These are phyloP conservation scores for Sarcophaga carnaria DNA, from an alignment of 2,888 invertebrate species.

Conservation along the genomic window DNA sequence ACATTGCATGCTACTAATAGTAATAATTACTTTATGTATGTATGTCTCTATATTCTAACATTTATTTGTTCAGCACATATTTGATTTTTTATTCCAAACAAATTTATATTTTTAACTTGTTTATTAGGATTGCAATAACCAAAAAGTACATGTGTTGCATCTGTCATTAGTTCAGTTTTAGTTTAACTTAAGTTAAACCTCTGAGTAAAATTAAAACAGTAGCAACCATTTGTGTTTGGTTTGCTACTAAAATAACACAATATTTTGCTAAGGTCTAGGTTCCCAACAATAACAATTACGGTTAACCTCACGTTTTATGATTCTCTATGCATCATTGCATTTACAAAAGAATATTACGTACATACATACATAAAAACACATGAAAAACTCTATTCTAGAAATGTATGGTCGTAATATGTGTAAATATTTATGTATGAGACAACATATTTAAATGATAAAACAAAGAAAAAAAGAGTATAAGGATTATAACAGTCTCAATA, in stretches of 20 bases:
- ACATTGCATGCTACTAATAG: too few relatives aligned
- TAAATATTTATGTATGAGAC: constrained; percentile 6
- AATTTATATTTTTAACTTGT: too few relatives aligned
- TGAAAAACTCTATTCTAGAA: constrained; percentile 32
- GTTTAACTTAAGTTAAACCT: constrained; percentile 11
- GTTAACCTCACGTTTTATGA: constrained; percentile 69
- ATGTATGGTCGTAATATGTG: constrained; percentile 6
- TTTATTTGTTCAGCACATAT: too few relatives aligned
- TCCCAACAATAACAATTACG: constrained; percentile 68
- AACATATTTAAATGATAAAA: constrained; percentile 28
- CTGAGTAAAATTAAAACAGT: constrained; percentile 59
- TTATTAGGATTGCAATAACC: too few relatives aligned
- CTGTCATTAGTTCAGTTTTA: constrained; percentile 40
- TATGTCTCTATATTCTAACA: too few relatives aligned
- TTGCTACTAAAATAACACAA: constrained; percentile 36
- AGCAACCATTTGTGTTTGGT: constrained; percentile 51
- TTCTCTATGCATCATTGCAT: constrained; percentile 61
- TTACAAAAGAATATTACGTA: constrained; percentile 38
- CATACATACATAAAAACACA: neutral
- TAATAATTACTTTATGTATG: too few relatives aligned
- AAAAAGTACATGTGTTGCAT: neutral
- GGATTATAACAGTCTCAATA: constrained; percentile 26
- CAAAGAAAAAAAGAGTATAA: constrained; percentile 16
- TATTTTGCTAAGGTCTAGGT: constrained; percentile 48
- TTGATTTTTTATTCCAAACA: too few relatives aligned